phyloP scores from a whole-genome alignment of 2,113 vertebrate species.

The Larimichthys crocea region DNA sequence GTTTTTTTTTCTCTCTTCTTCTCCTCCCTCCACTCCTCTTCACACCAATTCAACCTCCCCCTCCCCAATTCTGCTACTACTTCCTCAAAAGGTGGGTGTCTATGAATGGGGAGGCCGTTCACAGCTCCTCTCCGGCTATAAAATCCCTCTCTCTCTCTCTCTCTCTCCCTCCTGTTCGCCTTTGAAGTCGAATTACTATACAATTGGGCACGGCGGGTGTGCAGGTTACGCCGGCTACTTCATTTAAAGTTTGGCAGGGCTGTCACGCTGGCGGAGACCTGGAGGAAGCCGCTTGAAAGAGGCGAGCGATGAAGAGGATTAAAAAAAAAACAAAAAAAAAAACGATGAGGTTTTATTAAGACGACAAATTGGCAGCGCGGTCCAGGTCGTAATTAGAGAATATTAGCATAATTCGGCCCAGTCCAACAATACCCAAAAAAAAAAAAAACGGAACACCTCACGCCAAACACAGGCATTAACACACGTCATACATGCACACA shows the following conservation, averaged over 20 bases:
- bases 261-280: constrained; percentile 62
- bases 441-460: constrained; percentile 6
- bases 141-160: constrained; percentile 57
- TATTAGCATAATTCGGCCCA: constrained; percentile 79
- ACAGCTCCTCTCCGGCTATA: constrained; percentile 80
- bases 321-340: constrained; percentile 62
- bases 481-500: constrained; percentile 5
- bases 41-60: constrained; percentile 3
- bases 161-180: constrained; percentile 43
- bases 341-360: constrained; percentile 71
- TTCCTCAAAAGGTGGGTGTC: constrained; percentile 57
- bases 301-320: constrained; percentile 71
- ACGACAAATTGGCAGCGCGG: constrained; percentile 73
- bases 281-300: constrained; percentile 56
- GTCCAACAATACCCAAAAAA: constrained; percentile 55
- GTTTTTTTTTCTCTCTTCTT: neutral
- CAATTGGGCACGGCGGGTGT: constrained; percentile 80
- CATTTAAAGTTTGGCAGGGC: constrained; percentile 83
- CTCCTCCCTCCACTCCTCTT: constrained; percentile 19
- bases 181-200: constrained; percentile 86
- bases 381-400: constrained; percentile 78
- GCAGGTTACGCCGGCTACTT: constrained; percentile 81
- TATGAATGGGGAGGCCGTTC: constrained; percentile 69
- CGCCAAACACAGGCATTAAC: neutral
- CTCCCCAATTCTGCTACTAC: constrained; percentile 19